phyloP scores from a whole-genome alignment of 1,140 invertebrate genomes.

The Paralvinella palmiformis region DNA sequence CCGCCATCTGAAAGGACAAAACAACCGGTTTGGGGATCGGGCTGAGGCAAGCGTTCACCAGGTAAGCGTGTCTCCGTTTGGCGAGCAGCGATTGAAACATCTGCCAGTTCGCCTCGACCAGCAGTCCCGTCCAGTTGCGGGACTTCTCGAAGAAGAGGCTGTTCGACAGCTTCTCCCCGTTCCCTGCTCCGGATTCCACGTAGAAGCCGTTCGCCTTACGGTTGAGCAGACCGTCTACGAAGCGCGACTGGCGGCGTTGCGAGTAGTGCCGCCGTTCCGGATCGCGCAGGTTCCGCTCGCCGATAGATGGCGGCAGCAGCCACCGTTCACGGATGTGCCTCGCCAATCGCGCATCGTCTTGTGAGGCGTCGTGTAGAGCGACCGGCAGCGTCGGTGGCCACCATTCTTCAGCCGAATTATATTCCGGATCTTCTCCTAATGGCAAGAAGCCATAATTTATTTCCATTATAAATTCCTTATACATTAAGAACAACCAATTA shows the following conservation, averaged over 20 bases:
- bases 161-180: slow-evolving; percentile 59
- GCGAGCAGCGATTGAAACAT: slow-evolving; percentile 49
- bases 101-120: slow-evolving; percentile 66
- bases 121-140: slow-evolving; percentile 67
- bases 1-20: slow-evolving; percentile 15
- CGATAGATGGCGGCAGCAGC: too few relatives aligned
- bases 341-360: too few relatives aligned
- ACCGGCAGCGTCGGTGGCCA: too few relatives aligned
- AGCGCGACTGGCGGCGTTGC: slow-evolving; percentile 8
- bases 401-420: too few relatives aligned
- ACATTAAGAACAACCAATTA: too few relatives aligned
- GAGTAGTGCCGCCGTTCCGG: slow-evolving; percentile 1
- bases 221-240: slow-evolving; percentile 14
- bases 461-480: too few relatives aligned
- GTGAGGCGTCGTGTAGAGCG: too few relatives aligned
- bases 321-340: too few relatives aligned
- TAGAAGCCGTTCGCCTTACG: slow-evolving; percentile 49
- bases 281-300: too few relatives aligned
- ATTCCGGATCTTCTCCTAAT: too few relatives aligned
- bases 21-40: slow-evolving; percentile 21
- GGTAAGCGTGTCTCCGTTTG: slow-evolving; percentile 41
- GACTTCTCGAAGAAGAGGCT: too few relatives aligned
- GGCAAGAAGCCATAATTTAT: too few relatives aligned
- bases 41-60: slow-evolving; percentile 30
- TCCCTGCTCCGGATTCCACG: slow-evolving; percentile 58